Evolutionary conservation across 2,113 vertebrate genomes (phyloP), one percentile per base, ranked within the genome.

Genomic region (Gambusia affinis): DNA sequence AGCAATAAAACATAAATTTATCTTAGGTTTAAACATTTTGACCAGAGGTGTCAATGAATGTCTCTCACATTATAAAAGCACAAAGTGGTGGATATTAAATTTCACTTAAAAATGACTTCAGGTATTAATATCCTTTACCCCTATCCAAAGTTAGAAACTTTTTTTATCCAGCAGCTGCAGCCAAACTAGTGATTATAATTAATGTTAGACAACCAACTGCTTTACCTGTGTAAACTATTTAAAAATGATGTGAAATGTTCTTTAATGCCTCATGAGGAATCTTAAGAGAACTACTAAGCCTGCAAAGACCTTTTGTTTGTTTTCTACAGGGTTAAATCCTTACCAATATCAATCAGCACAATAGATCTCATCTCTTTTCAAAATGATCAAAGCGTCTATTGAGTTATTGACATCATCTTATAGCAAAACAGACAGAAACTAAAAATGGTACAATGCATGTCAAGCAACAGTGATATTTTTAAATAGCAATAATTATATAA

Each of bases 401-500:
- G 90, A 91, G 91, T 92, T 92, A 92, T 79, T 91, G 93, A 94
- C 91, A 91, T 91, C 87, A 89, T 90, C 85, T 86, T 90, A 93
- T 89, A 88, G 85, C 88, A 85, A 81, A 91, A 93, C 75, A 71
- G 81, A 88, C 85, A 85, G 76, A 87, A 92, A 92, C 76, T 82
- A 72, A 90, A 91, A 84, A 91, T 90, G 89, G 90, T 93, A 94
- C 92, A 93, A 92, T 91, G 91, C 82, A 87, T 93, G 92, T 92
- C 91, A 88, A 89, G 85, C 91, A 90, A 93, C 87, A 89, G 88
- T 88, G 91, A 92, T 83, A 86, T 92, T 76, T 89, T 94, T 93
- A 95, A 94, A 95, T 93, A 93, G 89, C 86, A 91, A 88, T 90
- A 94, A 92, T 92, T 89, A 92, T 90, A 93, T 92, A 87, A 94